phyloP scores from a whole-genome alignment of 2,797 vertebrate genomes.

The Rhinichthys osculus region DNA sequence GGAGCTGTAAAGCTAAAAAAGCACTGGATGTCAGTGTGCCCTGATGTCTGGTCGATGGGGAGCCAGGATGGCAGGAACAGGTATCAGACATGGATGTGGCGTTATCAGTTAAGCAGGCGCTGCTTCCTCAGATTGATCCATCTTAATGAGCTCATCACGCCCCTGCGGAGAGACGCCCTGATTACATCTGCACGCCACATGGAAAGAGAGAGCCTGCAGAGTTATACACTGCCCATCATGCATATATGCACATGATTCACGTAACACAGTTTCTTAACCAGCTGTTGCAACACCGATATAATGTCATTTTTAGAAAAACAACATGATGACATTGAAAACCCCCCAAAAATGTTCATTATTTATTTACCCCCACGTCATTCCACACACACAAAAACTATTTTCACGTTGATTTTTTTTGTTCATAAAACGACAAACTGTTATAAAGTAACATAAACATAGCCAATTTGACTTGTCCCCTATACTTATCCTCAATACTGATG shows the following conservation, averaged over 20 bases:
- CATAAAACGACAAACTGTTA: no score
- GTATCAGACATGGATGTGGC: constrained; percentile 55
- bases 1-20: constrained; percentile 42
- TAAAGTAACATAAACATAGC: no score
- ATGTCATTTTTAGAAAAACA: constrained; percentile 33
- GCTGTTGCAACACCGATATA: neutral
- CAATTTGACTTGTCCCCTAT: no score
- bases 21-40: constrained; percentile 48
- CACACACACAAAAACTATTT: neutral
- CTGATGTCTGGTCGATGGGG: constrained; percentile 55
- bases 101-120: constrained; percentile 62
- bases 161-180: constrained; percentile 63
- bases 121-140: constrained; percentile 64
- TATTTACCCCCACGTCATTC: neutral
- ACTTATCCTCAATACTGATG: no score
- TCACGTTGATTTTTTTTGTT: no score
- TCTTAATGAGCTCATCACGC: constrained; percentile 69
- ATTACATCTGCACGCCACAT: constrained; percentile 63
- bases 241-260: constrained; percentile 45
- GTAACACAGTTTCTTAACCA: constrained; percentile 21
- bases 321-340: neutral
- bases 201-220: constrained; percentile 55
- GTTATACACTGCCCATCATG: constrained; percentile 59
- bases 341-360: neutral
- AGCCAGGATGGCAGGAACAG: constrained; percentile 59